Percentiles rank a stretch among this genome's conserved stretches.
Conservation (phyloP, 2,113 vertebrate species). For the Larimichthys crocea region DNA sequence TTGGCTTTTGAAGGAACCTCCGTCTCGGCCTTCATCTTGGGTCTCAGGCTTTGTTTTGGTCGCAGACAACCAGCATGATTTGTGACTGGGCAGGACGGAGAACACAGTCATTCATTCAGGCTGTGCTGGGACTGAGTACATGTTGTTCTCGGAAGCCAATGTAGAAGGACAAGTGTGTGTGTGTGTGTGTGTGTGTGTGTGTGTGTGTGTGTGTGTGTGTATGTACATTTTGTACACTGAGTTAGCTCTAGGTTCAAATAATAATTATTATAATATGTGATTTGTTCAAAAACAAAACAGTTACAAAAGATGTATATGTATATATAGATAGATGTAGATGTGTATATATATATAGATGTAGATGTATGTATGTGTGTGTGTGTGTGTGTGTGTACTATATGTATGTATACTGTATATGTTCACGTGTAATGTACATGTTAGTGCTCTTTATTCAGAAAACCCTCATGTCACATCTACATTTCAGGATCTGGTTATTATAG, state of each 20-base stretch:
- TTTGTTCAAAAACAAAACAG: not conserved
- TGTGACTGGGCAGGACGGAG: slow-evolving; percentile 85
- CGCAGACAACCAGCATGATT: slow-evolving; percentile 89
- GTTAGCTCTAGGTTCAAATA: not conserved
- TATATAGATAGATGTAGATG: too few species aligned
- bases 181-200: slow-evolving; percentile 40
- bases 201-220: slow-evolving; percentile 44
- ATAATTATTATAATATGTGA: not conserved
- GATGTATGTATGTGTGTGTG: too few species aligned
- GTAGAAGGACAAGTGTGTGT: slow-evolving; percentile 54
- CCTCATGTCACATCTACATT: too few species aligned
- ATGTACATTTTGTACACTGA: not conserved
- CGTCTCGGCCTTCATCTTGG: slow-evolving; percentile 90
- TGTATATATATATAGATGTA: too few species aligned
- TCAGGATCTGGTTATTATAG: too few species aligned
- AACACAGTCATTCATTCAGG: slow-evolving; percentile 84
- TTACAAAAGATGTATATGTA: too few species aligned
- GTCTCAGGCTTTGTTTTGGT: slow-evolving; percentile 83
- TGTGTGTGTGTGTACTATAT: too few species aligned
- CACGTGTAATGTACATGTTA: too few species aligned
- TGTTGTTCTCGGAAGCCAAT: slow-evolving; percentile 69
- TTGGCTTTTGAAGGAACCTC: slow-evolving; percentile 77
- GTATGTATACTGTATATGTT: too few species aligned
- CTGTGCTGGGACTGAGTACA: slow-evolving; percentile 85
- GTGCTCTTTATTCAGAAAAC: too few species aligned